phyloP scores from a whole-genome alignment of 1,140 invertebrate genomes.

The Brachionus rubens region DNA sequence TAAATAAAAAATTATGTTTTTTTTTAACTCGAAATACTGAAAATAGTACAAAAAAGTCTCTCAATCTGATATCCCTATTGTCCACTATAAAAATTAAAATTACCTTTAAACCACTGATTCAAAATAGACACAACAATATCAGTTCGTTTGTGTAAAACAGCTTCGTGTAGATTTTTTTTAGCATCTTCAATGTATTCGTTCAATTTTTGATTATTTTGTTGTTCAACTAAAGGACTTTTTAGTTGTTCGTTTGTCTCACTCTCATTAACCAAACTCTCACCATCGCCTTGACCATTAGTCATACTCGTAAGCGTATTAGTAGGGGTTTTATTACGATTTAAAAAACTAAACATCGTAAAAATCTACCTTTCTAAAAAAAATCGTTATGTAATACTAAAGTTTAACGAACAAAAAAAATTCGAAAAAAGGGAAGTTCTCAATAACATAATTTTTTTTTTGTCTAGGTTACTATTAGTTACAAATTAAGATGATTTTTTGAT shows the following conservation, averaged over 20 bases:
- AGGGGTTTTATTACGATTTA: conserved; percentile 38
- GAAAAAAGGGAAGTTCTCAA: too few relatives aligned
- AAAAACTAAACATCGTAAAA: conserved; percentile 26
- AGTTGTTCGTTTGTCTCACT: too few relatives aligned
- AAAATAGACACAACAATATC: conserved; percentile 28
- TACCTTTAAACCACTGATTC: conserved; percentile 46
- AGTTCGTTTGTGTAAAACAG: not conserved
- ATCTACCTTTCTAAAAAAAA: not conserved
- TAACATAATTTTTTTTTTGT: too few relatives aligned
- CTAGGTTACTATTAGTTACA: conserved; percentile 1
- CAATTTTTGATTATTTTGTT: not conserved
- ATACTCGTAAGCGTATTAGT: not conserved
- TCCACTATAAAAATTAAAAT: too few relatives aligned
- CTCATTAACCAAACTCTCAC: not conserved
- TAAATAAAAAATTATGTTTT: too few relatives aligned
- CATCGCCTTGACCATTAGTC: not conserved
- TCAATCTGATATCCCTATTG: too few relatives aligned
- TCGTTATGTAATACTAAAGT: not conserved
- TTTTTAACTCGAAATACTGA: too few relatives aligned
- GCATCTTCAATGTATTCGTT: conserved; percentile 10
- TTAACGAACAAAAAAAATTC: not conserved
- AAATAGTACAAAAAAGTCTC: too few relatives aligned
- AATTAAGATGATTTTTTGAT: not conserved
- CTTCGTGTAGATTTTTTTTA: conserved; percentile 26
- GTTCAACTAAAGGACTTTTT: too few relatives aligned